Evolutionary conservation across 2,888 invertebrate species (phyloP).

Genomic region (Parnassius glacialis): DNA sequence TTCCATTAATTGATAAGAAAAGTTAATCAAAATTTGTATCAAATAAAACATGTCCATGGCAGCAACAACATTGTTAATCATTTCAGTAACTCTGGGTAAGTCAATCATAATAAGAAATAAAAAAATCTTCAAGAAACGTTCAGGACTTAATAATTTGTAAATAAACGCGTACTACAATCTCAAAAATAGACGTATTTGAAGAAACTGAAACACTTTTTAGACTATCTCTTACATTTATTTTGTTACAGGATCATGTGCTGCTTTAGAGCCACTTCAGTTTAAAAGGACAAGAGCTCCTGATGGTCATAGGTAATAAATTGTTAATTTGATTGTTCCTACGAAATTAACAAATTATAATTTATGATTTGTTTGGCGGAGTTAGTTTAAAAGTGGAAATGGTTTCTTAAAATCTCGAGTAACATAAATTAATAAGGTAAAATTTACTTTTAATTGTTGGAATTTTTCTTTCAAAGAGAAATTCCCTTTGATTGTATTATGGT

Average conservation of each 20-base stretch:
- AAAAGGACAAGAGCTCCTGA: conserved; percentile 49
- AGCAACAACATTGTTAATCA: conserved; percentile 7
- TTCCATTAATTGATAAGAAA: conserved; percentile 48
- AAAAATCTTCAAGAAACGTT: too few relatives aligned
- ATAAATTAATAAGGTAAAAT: too few relatives aligned
- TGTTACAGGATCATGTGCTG: conserved; percentile 9
- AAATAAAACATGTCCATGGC: not conserved
- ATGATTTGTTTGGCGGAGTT: too few relatives aligned
- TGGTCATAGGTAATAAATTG: conserved; percentile 48
- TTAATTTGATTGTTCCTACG: too few relatives aligned
- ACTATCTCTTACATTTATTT: not conserved
- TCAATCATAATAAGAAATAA: not conserved
- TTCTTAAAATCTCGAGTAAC: too few relatives aligned
- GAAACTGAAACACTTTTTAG: not conserved
- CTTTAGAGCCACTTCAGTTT: conserved; percentile 29
- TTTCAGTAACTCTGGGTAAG: conserved; percentile 12
- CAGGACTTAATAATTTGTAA: too few relatives aligned
- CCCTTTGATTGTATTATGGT: too few relatives aligned
- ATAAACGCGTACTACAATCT: too few relatives aligned
- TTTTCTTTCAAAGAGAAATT: too few relatives aligned
- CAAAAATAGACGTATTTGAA: not conserved
- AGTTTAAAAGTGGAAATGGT: too few relatives aligned
- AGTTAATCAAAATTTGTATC: conserved; percentile 25
- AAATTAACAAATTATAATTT: too few relatives aligned
- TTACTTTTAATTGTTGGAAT: too few relatives aligned